Evolutionary conservation across 2,888 invertebrate genomes (phyloP), one percentile per base, ranked within the genome.

Genomic region (Beris morrisii): DNA sequence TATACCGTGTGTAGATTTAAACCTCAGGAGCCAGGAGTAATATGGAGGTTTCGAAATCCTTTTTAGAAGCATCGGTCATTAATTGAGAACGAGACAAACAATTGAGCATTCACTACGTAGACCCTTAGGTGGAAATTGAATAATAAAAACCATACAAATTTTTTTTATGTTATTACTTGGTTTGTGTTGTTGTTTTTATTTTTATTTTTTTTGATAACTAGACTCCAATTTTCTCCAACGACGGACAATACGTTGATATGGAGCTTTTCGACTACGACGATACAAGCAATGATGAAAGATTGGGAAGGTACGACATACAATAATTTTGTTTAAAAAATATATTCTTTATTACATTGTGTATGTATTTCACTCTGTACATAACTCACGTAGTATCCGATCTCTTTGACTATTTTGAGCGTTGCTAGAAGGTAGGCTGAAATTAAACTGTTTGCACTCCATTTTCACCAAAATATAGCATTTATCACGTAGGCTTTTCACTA

Each of bases 261-360:
- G 82, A 82, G 77, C 84, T 95, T 75, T 91, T 85, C 86, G 96
- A 97, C 86, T 90, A 92, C 86, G 96, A 97, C 84, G 90, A 90
- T 78, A 88, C 92, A 74, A 91, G 88, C 77, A 87, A 89, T 79
- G 95, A 97, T 83, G 97, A 97, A 82, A 87, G 86, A 74, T 87
- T 97, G 75, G 97, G 97, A 86, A 93, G 94, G 93, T 92, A 84
- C 83, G 86, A 48, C 1, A 11, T 22, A 22, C 22, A 22, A 22
- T 22, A 22, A 22, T 22, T 22, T 45, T 12, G 11, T 12, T 45
- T 45, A 38, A 38, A 38, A 38, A 38, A 38, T 38, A 22, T 22
- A 22, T 22, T 22, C 4, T 4, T 48, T 13, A 48, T 54, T 31
- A 31, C 31, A n/a, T 54, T 30, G 12, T 54, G 9, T 22, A 52